Conservation (phyloP, 2,888 invertebrate species). For the Drosophila pegasa region DNA sequence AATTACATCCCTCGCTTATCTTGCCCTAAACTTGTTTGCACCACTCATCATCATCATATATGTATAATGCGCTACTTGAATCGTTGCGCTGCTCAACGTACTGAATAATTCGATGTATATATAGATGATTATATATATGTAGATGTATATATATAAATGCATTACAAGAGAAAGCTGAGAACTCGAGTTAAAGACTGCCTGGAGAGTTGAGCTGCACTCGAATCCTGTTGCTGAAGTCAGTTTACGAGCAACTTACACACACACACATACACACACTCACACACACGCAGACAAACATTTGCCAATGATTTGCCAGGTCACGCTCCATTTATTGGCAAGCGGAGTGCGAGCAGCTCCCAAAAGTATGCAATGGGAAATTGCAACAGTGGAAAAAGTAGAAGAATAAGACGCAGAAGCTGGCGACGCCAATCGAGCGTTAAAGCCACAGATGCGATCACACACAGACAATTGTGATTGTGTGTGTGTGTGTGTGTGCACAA, state of each 20-base stretch:
- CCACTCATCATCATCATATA: not conserved
- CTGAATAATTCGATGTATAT: conserved; percentile 25
- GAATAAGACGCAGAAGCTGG: conserved; percentile 17
- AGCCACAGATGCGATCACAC: conserved; percentile 50
- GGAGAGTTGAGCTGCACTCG: conserved; percentile 27
- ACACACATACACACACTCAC: not conserved
- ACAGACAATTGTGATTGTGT: conserved; percentile 7
- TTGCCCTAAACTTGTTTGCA: not conserved
- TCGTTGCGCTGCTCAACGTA: conserved; percentile 5
- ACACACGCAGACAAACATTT: conserved; percentile 1
- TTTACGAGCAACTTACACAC: conserved; percentile 13
- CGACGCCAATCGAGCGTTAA: conserved; percentile 57
- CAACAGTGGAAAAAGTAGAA: conserved; percentile 52
- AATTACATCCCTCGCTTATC: not conserved
- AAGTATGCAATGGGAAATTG: conserved; percentile 71
- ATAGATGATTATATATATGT: conserved; percentile 3
- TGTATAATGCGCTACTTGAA: conserved; percentile 7
- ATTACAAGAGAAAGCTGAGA: conserved; percentile 27
- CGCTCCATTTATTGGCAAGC: conserved; percentile 42
- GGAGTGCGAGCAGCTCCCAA: conserved; percentile 32
- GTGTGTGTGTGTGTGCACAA: conserved; percentile 49
- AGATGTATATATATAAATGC: not conserved
- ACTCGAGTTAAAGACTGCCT: conserved; percentile 31
- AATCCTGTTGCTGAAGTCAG: conserved; percentile 8
- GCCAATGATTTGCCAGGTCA: conserved; percentile 33